Base-by-base conservation (phyloP, 2,113 vertebrate genomes). In the Thymallus thymallus region DNA sequence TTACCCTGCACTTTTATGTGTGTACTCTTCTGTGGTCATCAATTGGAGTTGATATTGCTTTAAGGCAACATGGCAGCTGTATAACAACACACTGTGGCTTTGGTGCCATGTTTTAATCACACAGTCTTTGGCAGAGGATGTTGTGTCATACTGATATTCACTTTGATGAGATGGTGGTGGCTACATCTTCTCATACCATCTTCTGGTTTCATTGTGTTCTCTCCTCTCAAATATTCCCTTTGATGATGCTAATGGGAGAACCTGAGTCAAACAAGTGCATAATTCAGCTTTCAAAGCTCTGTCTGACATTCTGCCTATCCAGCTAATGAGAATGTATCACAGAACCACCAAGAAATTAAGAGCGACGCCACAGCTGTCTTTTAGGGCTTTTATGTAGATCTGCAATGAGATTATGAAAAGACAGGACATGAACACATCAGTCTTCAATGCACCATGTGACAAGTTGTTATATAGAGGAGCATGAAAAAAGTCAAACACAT, bases 221-320 rank as follows among this genome's bases (percentile, higher is more conserved):
- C 35, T 65, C 5, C 4, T 72, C 60, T 77, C 22, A 55, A 30
- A 74, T 73, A 71, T 78, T 71, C 75, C 73, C 73, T 77, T 79
- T 80, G 71, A 76, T 84, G 69, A 80, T 55, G 32, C 29, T 71
- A 68, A 64, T 58, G 65, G 14, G 41, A 56, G 65, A 12, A 60
- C 45, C 48, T 24, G 41, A 65, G 13, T 70, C 41, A 71, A 32
- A 58, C 26, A 30, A 30, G 24, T 30, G 22, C 48, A 23, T 13
- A 22, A 46, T 22, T 45, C 14, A 10, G 55, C 55, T 22, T 45
- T n/a, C 14, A 66, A 30, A 7, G 51, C 32, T n/a, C 41, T 55
- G 13, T 71, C 71, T 62, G 71, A 45, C 61, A 71, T 76, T 76
- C 72, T 64, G 23, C 61, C 22, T 69, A n/a, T 60, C 16, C 63